Evolutionary conservation across 2,797 vertebrate genomes (phyloP).

Genomic region (Danio kyathit): DNA sequence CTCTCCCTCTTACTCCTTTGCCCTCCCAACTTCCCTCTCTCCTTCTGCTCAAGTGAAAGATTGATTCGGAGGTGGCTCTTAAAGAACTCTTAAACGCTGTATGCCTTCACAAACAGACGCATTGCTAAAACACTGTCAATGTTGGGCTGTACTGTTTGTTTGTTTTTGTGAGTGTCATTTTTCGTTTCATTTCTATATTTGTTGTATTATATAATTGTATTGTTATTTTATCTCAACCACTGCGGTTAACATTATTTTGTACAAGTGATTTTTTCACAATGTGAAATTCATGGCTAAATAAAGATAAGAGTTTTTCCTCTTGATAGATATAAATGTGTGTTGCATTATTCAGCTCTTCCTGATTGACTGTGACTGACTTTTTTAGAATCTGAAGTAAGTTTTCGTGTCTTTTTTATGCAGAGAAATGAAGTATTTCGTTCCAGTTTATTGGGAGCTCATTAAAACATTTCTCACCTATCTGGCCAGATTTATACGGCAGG

Average conservation of each 20-base stretch:
- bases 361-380: background rate
- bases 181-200: constrained; percentile 30
- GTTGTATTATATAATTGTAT: constrained; percentile 72
- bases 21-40: constrained; percentile 65
- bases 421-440: constrained; percentile 34
- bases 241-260: constrained; percentile 89
- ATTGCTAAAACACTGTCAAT: constrained; percentile 65
- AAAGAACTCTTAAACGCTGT: constrained; percentile 57
- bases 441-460: constrained; percentile 58
- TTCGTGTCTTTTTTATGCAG: background rate
- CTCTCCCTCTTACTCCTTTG: constrained; percentile 59
- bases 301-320: constrained; percentile 97
- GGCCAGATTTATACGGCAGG: constrained; percentile 65
- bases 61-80: constrained; percentile 37
- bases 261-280: constrained; percentile 95
- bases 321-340: constrained; percentile 64
- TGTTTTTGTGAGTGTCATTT: constrained; percentile 51
- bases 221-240: constrained; percentile 72
- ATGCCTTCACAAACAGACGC: constrained; percentile 55
- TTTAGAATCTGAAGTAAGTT: background rate
- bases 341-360: background rate
- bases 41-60: constrained; percentile 39
- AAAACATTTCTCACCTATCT: constrained; percentile 72
- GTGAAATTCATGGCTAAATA: constrained; percentile 98
- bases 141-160: constrained; percentile 61